phyloP scores from a whole-genome alignment of 2,888 invertebrate species.

The Acrobeloides nanus region DNA sequence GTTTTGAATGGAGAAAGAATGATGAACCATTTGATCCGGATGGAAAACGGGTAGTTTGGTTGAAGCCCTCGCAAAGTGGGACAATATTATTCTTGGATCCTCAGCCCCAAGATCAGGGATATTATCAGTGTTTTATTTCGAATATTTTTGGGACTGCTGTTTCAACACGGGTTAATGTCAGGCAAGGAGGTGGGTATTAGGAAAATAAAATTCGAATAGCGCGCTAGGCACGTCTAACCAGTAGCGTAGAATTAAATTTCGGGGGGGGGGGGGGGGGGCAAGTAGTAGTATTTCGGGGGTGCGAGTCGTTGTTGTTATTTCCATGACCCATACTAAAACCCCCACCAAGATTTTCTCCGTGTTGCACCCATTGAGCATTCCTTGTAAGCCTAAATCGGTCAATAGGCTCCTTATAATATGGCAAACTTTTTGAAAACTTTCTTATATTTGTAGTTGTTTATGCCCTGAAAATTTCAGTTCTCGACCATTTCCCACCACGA shows the following conservation, averaged over 20 bases:
- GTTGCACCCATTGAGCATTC: too few species aligned
- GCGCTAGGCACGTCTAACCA: too few species aligned
- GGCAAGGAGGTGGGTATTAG: conserved; percentile 64
- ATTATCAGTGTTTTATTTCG: conserved; percentile 55
- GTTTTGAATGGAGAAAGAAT: conserved; percentile 42
- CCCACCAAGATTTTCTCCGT: too few species aligned
- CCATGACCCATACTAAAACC: too few species aligned
- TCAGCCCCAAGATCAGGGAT: conserved; percentile 39
- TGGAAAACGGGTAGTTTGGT: conserved; percentile 35
- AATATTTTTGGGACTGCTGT: conserved; percentile 64
- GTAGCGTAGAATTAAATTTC: too few species aligned
- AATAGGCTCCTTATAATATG: too few species aligned
- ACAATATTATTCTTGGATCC: conserved; percentile 33
- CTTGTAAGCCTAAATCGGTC: too few species aligned
- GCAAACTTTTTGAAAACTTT: too few species aligned
- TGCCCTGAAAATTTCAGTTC: conserved; percentile 34
- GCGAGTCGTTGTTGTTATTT: too few species aligned
- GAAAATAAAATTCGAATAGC: not conserved
- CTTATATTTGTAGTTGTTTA: too few species aligned
- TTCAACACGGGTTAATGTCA: conserved; percentile 86
- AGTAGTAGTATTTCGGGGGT: too few species aligned
- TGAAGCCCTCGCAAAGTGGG: conserved; percentile 47
- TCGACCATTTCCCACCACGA: conserved; percentile 45
- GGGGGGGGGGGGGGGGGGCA: too few species aligned
- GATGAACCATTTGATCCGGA: conserved; percentile 32